Base-by-base conservation (phyloP, 1,140 invertebrate genomes). In the Drosophila nebulosa region DNA sequence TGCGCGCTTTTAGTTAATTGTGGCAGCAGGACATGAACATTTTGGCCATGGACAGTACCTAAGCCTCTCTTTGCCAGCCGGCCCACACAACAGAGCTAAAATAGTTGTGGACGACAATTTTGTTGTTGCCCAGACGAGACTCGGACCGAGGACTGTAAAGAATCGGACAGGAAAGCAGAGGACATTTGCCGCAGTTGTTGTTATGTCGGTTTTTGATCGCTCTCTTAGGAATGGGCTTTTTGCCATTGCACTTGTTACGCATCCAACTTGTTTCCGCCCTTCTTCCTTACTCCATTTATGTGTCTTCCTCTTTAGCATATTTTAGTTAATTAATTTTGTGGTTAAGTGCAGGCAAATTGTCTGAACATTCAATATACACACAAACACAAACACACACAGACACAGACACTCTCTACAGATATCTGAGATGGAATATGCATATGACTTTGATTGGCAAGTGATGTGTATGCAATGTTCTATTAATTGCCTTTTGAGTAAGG, bases 1-100 rank as follows among this genome's bases (percentile, higher is more conserved):
- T 88, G 81, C 83, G 81, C 81, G 81, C 81, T 86, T 83, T 86
- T 86, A 86, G 81, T 86, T 86, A 86, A 86, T 86, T 86, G 81
- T 86, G 81, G 83, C 81, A 88, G 85, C 83, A 86, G 74, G 74
- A 86, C 81, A 88, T 86, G 81, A 86, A 61, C 69, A 86, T 77
- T 74, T 74, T 72, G 69, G 61, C 81, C 64, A 70, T 75, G 78
- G 64, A 60, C 80, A 74, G 78, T 85, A 85, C 86, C 77, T 86
- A 85, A 86, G 57, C 81, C 77, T 56, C 78, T 62, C 53, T 69
- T 61, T 60, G 36, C 42, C 35, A 21, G 63, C 59, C 69, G 56
- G 56, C 46, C 57, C 16, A 46, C 9, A 46, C 39, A 42, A 16
- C 4, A 14, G 14, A 42, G 16, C 39, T 42, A 42, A 14, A 42